A percentile compares a stretch with the other conserved stretches of the same genome.
phyloP scores from a whole-genome alignment of 2,797 vertebrate species.

The Muscicapa striata region DNA sequence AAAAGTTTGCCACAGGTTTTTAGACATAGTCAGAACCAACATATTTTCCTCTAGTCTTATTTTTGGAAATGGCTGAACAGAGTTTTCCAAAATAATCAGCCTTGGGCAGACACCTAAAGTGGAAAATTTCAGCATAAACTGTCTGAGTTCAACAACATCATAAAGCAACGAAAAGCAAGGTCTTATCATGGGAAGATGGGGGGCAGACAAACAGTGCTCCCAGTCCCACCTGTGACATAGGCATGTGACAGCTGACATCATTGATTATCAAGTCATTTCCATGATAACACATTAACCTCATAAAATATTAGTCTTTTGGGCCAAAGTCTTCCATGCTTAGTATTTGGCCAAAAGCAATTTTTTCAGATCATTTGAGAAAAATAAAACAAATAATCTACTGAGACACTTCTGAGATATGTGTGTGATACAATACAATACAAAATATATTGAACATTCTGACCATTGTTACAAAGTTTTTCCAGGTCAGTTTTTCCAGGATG shows the following conservation, averaged over 20 bases:
- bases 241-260: not conserved
- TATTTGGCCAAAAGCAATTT: not conserved
- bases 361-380: not conserved
- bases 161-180: not conserved
- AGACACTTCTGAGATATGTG: not conserved
- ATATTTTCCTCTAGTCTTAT: slow-evolving; percentile 54
- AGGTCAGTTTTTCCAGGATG: not conserved
- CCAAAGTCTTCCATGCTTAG: not conserved
- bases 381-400: not conserved
- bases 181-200: not conserved
- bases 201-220: not conserved
- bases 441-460: not conserved
- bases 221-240: not conserved
- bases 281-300: not conserved
- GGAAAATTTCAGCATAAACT: slow-evolving; percentile 49
- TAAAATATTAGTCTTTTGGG: not conserved
- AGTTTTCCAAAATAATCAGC: slow-evolving; percentile 64
- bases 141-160: not conserved
- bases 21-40: slow-evolving; percentile 33
- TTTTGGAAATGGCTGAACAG: slow-evolving; percentile 54
- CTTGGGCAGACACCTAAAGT: slow-evolving; percentile 24
- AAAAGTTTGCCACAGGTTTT: slow-evolving; percentile 30
- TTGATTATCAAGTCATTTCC: not conserved
- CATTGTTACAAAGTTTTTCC: not conserved
- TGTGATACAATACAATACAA: not conserved